Evolutionary conservation across 2,113 vertebrate genomes (phyloP), one percentile per base, ranked within the genome.

Genomic region (Leptobrachium leishanense): DNA sequence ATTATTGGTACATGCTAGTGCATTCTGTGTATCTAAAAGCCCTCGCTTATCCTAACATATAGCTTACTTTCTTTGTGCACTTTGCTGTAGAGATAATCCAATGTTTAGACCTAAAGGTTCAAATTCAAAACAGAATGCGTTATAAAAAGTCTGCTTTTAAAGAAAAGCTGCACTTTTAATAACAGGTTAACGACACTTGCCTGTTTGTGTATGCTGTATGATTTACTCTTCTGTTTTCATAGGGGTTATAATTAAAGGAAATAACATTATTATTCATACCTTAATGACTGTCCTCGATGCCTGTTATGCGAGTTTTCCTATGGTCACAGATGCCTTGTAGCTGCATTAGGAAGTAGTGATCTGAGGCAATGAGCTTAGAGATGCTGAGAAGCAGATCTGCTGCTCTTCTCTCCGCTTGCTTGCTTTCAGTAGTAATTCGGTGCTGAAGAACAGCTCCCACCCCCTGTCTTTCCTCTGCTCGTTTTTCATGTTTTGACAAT

Each of bases 371-470:
- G 77, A 67, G 46, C 70, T 40, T 40, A 81, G 64, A 74, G 71
- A 80, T 7, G 71, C 71, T 74, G 54, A 43, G 68, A 63, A 81
- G 65, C 78, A 46, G 54, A 81, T 74, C 71, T 68, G 77, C 77
- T 31, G 41, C 64, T 65, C 31, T 68, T 70, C 63, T 67, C 63
- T 73, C 77, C 74, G 77, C 62, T 68, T 31, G 46, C 46, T 46
- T 74, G 9, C 72, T 50, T 81, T 68, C 78, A 64, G 73, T 81
- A 62, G 71, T 46, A 74, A 74, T 80, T 15, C 63, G 68, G 50
- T 68, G 64, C 71, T 46, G 64, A 20, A 74, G 71, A 81, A 81
- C 78, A 66, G 78, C 72, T 81, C 78, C 78, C 78, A 66, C 78
- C 78, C 65, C 78, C 77, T 66, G 39, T 55, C 46, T 50, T 46